These are phyloP conservation scores for Apodemia mormo DNA, from an alignment of 2,888 invertebrate genomes.

Conservation along the genomic window DNA sequence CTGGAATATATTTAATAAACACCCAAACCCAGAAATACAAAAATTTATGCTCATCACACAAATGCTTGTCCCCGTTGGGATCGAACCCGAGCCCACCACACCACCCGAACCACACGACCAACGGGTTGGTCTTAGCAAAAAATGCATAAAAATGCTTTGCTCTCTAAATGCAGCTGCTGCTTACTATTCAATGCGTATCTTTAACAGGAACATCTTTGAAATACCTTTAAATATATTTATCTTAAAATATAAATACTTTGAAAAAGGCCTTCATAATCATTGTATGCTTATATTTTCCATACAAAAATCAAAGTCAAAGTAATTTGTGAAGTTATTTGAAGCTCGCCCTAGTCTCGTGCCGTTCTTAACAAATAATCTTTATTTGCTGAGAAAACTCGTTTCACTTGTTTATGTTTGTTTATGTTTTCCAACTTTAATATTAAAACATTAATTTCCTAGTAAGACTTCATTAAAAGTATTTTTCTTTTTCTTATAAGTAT, in stretches of 20 bases:
- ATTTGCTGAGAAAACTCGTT: constrained; percentile 24
- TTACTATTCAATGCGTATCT: neutral
- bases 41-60: too few relatives aligned
- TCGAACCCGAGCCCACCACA: too few relatives aligned
- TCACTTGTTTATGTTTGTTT: constrained; percentile 24
- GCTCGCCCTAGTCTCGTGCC: constrained; percentile 12
- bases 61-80: too few relatives aligned
- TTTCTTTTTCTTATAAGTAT: neutral
- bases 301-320: constrained; percentile 24
- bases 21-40: too few relatives aligned
- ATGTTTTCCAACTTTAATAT: constrained; percentile 21
- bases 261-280: neutral
- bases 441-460: constrained; percentile 18
- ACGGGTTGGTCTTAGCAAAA: too few relatives aligned
- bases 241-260: neutral
- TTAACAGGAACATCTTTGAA: neutral
- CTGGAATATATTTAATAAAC: too few relatives aligned
- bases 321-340: constrained; percentile 23
- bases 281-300: constrained; percentile 5
- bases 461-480: neutral
- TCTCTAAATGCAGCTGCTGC: too few relatives aligned
- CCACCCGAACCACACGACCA: too few relatives aligned
- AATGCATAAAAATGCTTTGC: too few relatives aligned
- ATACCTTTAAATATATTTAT: neutral
- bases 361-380: constrained; percentile 24